Evolutionary conservation across 64 coral and sea anemone species (phyloP), one percentile per base, ranked within the genome.

Genomic region (Porites lutea): DNA sequence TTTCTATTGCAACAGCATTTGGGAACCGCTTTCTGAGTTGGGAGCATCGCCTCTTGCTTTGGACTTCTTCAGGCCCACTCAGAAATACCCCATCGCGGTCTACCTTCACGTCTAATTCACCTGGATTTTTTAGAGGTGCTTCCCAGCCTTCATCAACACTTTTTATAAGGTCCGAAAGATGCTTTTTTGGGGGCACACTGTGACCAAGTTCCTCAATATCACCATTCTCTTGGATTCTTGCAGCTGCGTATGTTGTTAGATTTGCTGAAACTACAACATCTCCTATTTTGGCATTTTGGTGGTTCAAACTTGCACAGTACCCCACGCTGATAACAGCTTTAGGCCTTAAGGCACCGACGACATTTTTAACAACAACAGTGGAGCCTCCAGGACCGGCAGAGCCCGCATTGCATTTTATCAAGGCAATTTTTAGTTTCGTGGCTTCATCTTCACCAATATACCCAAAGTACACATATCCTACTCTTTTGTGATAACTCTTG

Each of bases 11-110:
- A 64, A 70, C 13, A n/a, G 88, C 88, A 1, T 80, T 49, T 15
- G 75, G 88, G 50, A 18, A 80, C 66, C 49, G 14, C 44, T 27
- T 3, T 5, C 71, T 18, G 6, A 90, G 76, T 23, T 90, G 74
- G 3, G 62, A 15, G 22, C 65, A 21, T n/a, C 75, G 45, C 14
- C 52, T 11, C 1, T 65, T 1, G 21, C 20, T 66, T 47, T 80
- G n/a, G 2, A 90, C 76, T 18, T 64, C 8, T 19, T 90, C 75
- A n/a, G 88, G 75, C n/a, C 88, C 88, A 19, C 88, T 90, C 22
- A 90, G 14, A 52, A 80, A 47, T 48, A 53, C 76, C 63, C 23
- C 88, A 44, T 71, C 72, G 2, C 49, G 60, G 50, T 80, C 75
- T 51, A 90, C 88, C 15, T 20, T 14, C 58, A 80, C 76, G 3